phyloP scores from a whole-genome alignment of 2,797 vertebrate genomes.

The Mormyrus proboscirostris region DNA sequence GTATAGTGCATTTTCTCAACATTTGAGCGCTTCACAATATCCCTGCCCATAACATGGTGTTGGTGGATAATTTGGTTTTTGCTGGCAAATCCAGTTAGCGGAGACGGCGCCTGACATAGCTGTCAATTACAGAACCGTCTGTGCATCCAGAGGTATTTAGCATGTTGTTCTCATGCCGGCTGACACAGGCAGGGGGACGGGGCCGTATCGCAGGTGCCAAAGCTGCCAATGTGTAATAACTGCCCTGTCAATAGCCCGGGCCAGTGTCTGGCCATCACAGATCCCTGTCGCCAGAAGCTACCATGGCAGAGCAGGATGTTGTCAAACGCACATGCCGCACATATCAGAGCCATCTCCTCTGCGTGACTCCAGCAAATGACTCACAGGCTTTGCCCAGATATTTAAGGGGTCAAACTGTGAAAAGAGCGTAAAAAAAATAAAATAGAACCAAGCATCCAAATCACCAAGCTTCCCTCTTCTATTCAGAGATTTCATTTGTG shows the following conservation, averaged over 20 bases:
- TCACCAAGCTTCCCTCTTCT: not conserved
- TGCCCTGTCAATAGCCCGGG: slow-evolving; percentile 13
- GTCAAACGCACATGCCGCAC: not conserved
- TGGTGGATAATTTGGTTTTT: not conserved
- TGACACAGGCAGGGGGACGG: not conserved
- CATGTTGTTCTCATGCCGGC: not conserved
- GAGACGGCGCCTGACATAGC: not conserved
- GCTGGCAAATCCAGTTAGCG: not conserved
- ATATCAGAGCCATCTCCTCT: slow-evolving; percentile 2
- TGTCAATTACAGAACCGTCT: not conserved
- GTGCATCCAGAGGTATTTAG: not conserved
- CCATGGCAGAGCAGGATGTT: slow-evolving; percentile 41
- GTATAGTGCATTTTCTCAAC: not conserved
- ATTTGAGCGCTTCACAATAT: not conserved
- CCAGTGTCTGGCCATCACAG: slow-evolving; percentile 22
- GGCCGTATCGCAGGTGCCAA: not conserved
- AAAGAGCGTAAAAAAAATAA: not conserved
- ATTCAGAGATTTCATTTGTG: not conserved
- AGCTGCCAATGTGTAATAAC: slow-evolving; percentile 17
- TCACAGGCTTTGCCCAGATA: not conserved
- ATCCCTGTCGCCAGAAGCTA: slow-evolving; percentile 44
- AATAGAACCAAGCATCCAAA: not conserved
- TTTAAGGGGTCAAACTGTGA: slow-evolving; percentile 7
- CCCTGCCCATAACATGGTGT: not conserved
- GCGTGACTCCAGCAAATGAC: slow-evolving; percentile 23